phyloP scores from a whole-genome alignment of 2,113 vertebrate species.

The Saimiri boliviensis region DNA sequence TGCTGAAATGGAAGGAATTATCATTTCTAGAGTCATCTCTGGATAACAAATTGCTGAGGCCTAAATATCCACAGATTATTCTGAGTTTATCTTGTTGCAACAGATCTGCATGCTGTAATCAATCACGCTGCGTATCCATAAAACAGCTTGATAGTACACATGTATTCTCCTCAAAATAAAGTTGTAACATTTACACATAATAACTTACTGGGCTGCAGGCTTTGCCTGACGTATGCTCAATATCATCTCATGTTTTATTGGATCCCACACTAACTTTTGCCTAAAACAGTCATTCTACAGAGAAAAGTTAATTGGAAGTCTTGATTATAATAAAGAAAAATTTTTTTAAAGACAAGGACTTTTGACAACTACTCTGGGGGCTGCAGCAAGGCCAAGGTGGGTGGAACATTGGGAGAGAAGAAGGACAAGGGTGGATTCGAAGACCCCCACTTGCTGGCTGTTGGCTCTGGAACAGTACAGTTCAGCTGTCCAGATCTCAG shows the following conservation, averaged over 20 bases:
- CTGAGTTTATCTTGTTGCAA: conserved; percentile 83
- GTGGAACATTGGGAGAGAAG: background rate
- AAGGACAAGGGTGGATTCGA: background rate
- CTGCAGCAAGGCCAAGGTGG: background rate
- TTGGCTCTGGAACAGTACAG: accelerated
- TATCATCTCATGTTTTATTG: conserved; percentile 84
- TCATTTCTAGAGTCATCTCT: conserved; percentile 80
- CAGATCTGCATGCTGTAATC: conserved; percentile 78
- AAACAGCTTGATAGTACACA: conserved; percentile 81
- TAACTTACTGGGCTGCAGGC: conserved; percentile 80
- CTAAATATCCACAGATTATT: conserved; percentile 85
- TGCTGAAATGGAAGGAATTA: conserved; percentile 80
- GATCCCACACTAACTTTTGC: conserved; percentile 80
- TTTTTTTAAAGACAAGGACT: background rate
- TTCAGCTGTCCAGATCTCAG: background rate
- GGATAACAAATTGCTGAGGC: conserved; percentile 82
- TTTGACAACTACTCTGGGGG: background rate
- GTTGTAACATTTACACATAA: conserved; percentile 83
- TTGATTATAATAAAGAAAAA: conserved; percentile 63
- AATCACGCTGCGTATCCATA: conserved; percentile 79
- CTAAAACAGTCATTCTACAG: conserved; percentile 80
- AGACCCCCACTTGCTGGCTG: background rate
- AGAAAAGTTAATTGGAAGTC: conserved; percentile 79
- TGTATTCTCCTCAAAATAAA: conserved; percentile 84
- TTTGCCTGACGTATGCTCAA: conserved; percentile 77